Percentiles rank a stretch among this genome's conserved stretches.
These are phyloP conservation scores for Vanacampus margaritifer DNA, from an alignment of 2,113 vertebrate genomes.

Conservation along the genomic window DNA sequence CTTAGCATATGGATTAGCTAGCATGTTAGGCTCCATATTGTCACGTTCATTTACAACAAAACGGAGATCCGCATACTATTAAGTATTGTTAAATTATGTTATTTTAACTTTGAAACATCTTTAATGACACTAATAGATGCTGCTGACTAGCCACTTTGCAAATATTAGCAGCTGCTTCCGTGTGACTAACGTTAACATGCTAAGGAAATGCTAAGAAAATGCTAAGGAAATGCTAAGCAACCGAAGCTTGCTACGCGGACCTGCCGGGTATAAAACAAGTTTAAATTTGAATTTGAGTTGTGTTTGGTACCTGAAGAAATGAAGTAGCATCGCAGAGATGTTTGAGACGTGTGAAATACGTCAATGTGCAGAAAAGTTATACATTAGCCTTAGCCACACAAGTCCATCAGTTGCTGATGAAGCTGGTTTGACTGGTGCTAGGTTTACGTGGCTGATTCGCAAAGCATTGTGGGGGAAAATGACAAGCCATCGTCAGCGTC, in stretches of 20 bases:
- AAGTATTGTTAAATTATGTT: not conserved
- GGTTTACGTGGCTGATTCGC: slow-evolving; percentile 68
- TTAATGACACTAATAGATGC: not conserved
- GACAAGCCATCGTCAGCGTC: not conserved
- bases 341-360: not conserved
- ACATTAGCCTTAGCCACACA: not conserved
- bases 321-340: not conserved
- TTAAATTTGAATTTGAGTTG: not conserved
- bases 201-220: slow-evolving; percentile 3
- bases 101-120: not conserved
- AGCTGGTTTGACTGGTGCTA: not conserved
- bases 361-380: not conserved
- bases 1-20: not conserved
- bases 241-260: not conserved
- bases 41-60: not conserved
- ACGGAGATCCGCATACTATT: not conserved
- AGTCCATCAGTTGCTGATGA: not conserved
- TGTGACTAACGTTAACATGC: slow-evolving; percentile 17
- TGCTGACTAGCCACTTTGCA: slow-evolving; percentile 9
- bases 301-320: not conserved
- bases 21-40: not conserved
- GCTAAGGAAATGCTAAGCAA: slow-evolving; percentile 3
- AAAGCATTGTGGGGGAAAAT: slow-evolving; percentile 67
- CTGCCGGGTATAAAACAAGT: not conserved
- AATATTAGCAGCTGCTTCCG: slow-evolving; percentile 20